A percentile compares a stretch with the other conserved stretches of the same genome.
phyloP scores from a whole-genome alignment of 1,140 invertebrate species.

The Oscheius sp. region DNA sequence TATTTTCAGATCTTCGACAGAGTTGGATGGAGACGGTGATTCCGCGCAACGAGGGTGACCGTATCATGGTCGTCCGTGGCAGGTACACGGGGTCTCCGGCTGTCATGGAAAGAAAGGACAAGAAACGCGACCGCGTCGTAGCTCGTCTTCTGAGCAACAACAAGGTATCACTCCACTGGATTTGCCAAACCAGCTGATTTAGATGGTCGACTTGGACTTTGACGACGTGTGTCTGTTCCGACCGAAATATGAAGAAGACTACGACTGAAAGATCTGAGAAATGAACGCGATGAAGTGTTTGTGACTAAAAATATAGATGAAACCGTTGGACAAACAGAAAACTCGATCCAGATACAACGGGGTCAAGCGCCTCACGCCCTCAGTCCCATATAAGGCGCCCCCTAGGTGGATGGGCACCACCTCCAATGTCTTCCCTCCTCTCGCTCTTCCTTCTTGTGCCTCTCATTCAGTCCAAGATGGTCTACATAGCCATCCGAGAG shows the following conservation, averaged over 20 bases:
- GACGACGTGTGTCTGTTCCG: conserved; percentile 5
- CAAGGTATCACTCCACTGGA: not conserved
- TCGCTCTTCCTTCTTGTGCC: not conserved
- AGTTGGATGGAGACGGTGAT: conserved; percentile 34
- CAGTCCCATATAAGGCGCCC: not conserved
- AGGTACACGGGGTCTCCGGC: not conserved
- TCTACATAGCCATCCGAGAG: conserved; percentile 28
- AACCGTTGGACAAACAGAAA: not conserved
- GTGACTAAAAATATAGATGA: not conserved
- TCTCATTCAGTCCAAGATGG: not conserved
- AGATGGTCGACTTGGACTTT: conserved; percentile 7
- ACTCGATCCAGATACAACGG: not conserved
- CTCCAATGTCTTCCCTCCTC: not conserved
- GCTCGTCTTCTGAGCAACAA: not conserved
- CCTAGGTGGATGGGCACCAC: not conserved
- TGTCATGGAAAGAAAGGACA: conserved; percentile 22
- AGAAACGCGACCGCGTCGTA: not conserved
- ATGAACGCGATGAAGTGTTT: not conserved
- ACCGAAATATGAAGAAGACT: conserved; percentile 8
- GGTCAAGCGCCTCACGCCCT: not conserved
- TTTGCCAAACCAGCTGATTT: not conserved
- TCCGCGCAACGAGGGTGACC: conserved; percentile 18
- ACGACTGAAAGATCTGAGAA: not conserved
- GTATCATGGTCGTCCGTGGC: conserved; percentile 29
- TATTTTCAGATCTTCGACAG: conserved; percentile 16